Base-by-base conservation (phyloP, 2,888 invertebrate genomes). In the Gnatocerus cornutus region DNA sequence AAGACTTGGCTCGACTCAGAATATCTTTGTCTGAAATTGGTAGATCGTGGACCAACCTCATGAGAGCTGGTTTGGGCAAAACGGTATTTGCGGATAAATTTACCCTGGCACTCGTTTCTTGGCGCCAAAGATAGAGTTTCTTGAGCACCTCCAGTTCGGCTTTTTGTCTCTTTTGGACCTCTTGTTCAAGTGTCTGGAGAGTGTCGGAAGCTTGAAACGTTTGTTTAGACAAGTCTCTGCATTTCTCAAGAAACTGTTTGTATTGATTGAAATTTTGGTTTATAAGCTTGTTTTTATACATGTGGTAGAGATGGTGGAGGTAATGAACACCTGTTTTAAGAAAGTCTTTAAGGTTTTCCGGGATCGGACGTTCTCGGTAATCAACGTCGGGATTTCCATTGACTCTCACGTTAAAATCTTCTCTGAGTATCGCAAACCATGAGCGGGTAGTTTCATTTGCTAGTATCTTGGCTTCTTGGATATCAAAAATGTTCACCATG, bases 401-500 rank as follows among this genome's bases (percentile, higher is more conserved):
- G 1, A 21, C 2, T 21, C 4, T 4, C 21, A 33, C 33, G n/a
- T 33, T 33, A 2, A 33, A 6, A 2, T 33, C 33, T 1, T 2
- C 1, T 33, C 6, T n/a, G 1, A 33, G 6, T 9, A 33, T n/a
- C 6, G 9, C 2, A 33, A 1, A 4, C n/a, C 2, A 33, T 1
- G 33, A 7, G 9, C 33, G 33, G 2, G 1, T 10, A n/a, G 45
- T 4, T 12, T 48, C 16, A 10, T 12, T 6, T 12, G 50, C 3
- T 9, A n/a, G n/a, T 8, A 33, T 12, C n/a, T 27, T 27, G 0
- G 43, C 63, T 33, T 52, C n/a, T 1, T 52, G 13, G 6, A 64
- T 9, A 45, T 64, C 64, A 37, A 64, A 64, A 43, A 55, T 46
- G 12, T 64, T 64, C 2, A 64, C 46, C 45, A 55, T 1, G 10